Evolutionary conservation across 2,113 vertebrate species (phyloP), one percentile per base, ranked within the genome.

Genomic region (Butastur rufipennis): DNA sequence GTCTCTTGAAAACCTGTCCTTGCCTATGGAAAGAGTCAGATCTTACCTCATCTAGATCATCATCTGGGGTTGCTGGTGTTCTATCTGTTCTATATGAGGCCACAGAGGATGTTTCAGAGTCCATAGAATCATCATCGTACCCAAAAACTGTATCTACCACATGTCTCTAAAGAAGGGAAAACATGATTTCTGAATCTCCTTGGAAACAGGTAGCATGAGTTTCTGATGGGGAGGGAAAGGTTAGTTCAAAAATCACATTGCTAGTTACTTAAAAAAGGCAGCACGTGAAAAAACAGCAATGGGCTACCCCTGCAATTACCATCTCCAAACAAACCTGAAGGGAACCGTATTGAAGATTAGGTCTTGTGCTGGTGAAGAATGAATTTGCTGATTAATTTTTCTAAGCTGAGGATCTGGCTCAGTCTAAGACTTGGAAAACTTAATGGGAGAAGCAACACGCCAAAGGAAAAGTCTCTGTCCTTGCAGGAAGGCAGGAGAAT

Each of bases 91-190:
- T 98, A 82, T 99, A 99, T 1, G 99, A 99, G 61, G 99, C 99
- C 97, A 99, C 98, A 8, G 99, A 99, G 23, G 99, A 99, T 7
- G 99, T 98, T 97, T 99, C 99, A 2, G 99, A 99, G 95, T 99
- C 99, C 99, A 99, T 99, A 3, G 99, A 99, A 97, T 99, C 99
- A 96, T 99, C 99, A 92, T 99, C 99, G 3, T 99, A 99, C 9
- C 99, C 99, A 93, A 99, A 99, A 94, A 99, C 98, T 9, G 99
- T 99, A 94, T 99, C 99, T 21, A 99, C 98, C 45, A 99, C 98
- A 88, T 99, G 99, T 82, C 99, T 99, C 99, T 99, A 56, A 31
- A 86, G 56, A 93, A 95, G 59, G 19, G 47, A 92, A 94, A 89
- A 72, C 13, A 95, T 18, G 9, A 50, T 92, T 95, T 96, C 61